Evolutionary conservation across 2,797 vertebrate species (phyloP).

Genomic region (Tiaroga cobitis): DNA sequence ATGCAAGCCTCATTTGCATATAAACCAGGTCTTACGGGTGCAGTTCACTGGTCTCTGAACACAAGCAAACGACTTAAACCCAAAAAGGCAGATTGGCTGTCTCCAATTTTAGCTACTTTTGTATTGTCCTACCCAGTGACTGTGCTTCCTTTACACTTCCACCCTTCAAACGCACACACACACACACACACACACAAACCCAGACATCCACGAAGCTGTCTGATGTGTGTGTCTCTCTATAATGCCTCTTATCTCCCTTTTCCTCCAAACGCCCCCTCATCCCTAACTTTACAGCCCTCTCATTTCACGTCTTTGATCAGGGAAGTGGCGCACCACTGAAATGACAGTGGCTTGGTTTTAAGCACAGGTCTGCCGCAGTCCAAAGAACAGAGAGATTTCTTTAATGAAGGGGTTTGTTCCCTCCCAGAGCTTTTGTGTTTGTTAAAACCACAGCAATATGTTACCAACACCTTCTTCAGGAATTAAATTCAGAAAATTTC

Average conservation of each 20-base stretch:
- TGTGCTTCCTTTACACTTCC: slow-evolving; percentile 44
- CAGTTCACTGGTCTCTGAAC: slow-evolving; percentile 72
- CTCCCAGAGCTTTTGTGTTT: slow-evolving; percentile 58
- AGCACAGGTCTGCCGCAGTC: slow-evolving; percentile 55
- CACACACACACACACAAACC: not conserved
- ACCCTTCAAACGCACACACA: slow-evolving; percentile 25
- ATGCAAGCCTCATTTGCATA: slow-evolving; percentile 77
- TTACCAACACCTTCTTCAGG: slow-evolving; percentile 50
- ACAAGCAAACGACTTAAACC: slow-evolving; percentile 70
- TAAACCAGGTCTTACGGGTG: slow-evolving; percentile 77
- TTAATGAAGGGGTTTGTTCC: slow-evolving; percentile 66
- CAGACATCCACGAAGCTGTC: slow-evolving; percentile 22
- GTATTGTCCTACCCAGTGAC: slow-evolving; percentile 39
- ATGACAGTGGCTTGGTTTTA: slow-evolving; percentile 60
- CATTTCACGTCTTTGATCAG: slow-evolving; percentile 58
- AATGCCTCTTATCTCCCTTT: slow-evolving; percentile 43
- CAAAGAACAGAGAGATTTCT: slow-evolving; percentile 53
- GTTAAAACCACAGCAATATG: slow-evolving; percentile 30
- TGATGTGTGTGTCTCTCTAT: slow-evolving; percentile 22
- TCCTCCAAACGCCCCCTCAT: slow-evolving; percentile 39
- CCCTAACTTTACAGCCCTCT: slow-evolving; percentile 54
- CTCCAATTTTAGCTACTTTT: slow-evolving; percentile 53
- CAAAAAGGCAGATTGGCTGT: slow-evolving; percentile 61
- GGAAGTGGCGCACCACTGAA: slow-evolving; percentile 65
- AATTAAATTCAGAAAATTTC: not conserved